Evolutionary conservation across 2,113 vertebrate species (phyloP), one percentile per base, ranked within the genome.

Genomic region (Castor canadensis): DNA sequence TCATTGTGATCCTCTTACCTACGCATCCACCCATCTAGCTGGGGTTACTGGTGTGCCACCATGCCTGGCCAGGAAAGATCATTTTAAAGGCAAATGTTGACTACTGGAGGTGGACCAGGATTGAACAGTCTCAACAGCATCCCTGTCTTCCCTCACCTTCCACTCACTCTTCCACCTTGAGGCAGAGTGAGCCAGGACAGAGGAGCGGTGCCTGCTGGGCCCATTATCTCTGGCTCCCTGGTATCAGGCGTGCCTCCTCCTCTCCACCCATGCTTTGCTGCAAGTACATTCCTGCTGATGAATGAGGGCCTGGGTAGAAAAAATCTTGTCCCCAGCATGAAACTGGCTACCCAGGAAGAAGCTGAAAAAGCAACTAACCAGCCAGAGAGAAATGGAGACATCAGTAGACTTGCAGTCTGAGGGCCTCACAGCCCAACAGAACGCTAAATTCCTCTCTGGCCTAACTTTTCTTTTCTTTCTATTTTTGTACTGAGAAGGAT

Each of bases 41-140:
- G n/a, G n/a, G n/a, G n/a, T n/a, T n/a, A n/a, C n/a, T n/a, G n/a
- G n/a, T n/a, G n/a, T n/a, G n/a, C n/a, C n/a, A n/a, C n/a, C n/a
- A n/a, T n/a, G n/a, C n/a, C n/a, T n/a, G n/a, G n/a, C n/a, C n/a
- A n/a, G n/a, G n/a, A n/a, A n/a, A n/a, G n/a, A n/a, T n/a, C n/a
- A n/a, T 67, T 81, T 90, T 52, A 56, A 80, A 92, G 89, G 92
- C 73, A 2, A 22, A 67, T 22, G 72, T 40, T 66, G 49, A 58
- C 17, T 2, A 3, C 1, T 19, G 56, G 52, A n/a, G 67, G n/a
- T 12, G 54, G 13, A 35, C 19, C 32, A 52, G 54, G 11, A 3
- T 26, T 9, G 30, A 58, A 69, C 43, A 0, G 72, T 16, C 40
- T 47, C 9, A 0, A 1, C 26, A 15, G 32, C 13, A 1, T 9